Evolutionary conservation across 2,113 vertebrate genomes (phyloP), one percentile per base, ranked within the genome.

Genomic region (Syngnathus scovelli): DNA sequence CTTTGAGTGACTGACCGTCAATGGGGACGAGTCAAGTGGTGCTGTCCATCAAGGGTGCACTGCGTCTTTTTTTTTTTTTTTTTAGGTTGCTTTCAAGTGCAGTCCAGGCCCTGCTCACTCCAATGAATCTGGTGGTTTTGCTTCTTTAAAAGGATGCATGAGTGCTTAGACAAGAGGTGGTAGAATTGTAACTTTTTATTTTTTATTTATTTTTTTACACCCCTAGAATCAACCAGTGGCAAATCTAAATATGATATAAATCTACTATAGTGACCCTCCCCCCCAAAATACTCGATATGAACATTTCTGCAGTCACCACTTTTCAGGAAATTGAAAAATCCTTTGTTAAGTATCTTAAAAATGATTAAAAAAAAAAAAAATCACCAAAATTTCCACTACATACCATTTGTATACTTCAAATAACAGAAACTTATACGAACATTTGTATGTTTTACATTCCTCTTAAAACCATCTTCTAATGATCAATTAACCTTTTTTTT

Each of bases 1-100:
- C 86, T 87, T 86, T 89, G 80, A 86, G 76, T 82, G 88, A 84
- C 78, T 80, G 86, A 83, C 78, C 83, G 68, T 85, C 81, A 86
- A 70, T 59, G 84, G 61, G 76, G 54, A 73, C 81, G 71, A 83
- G 73, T 74, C 80, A 78, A 81, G 80, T 79, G 71, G 68, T 37
- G 75, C 78, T 78, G 83, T 85, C 81, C 72, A 76, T 84, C 83
- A 85, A 71, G 74, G 69, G 66, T 38, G 52, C 51, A n/a, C 65
- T 66, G 27, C 43, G 5, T 36, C 23, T 55, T 55, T 33, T 54
- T 54, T 23, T 21, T 11, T 18, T n/a, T 51, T 51, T 55, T 55
- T 43, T 15, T 7, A 2, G 33, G 33, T 33, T 58, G 54, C 79
- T 76, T 83, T 78, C 81, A 36, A 78, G 61, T 56, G 66, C 74